Evolutionary conservation across 2,113 vertebrate species (phyloP).

Genomic region (Charina bottae): DNA sequence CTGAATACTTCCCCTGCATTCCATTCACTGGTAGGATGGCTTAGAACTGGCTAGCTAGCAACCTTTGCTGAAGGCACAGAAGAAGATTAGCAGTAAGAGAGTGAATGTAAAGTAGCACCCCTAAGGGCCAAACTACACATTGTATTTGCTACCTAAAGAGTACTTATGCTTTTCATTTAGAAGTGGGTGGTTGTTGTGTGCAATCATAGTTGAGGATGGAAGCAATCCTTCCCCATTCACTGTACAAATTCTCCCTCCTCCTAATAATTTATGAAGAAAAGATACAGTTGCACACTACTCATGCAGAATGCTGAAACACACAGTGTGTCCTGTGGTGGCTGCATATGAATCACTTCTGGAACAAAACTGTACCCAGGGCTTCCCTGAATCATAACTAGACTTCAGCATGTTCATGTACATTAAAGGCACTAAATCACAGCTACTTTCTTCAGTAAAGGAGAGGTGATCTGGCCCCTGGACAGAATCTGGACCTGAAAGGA

Average conservation of each 20-base stretch:
- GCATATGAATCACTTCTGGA: neutral
- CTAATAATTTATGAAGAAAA: neutral
- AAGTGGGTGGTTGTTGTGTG: neutral
- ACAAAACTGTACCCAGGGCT: neutral
- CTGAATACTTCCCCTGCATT: neutral
- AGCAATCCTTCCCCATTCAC: neutral
- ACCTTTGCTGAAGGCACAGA: neutral
- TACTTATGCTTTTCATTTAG: neutral
- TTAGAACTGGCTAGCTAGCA: neutral
- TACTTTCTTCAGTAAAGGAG: neutral
- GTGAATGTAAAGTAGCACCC: neutral
- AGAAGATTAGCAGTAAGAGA: neutral
- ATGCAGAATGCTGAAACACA: neutral
- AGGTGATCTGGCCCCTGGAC: neutral
- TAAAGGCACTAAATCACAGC: neutral
- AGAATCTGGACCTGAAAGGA: neutral
- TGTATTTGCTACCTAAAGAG: neutral
- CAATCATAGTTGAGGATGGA: neutral
- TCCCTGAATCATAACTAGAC: neutral
- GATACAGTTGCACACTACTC: neutral
- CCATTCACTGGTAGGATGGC: too few species aligned
- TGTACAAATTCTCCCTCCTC: neutral
- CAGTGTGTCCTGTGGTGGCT: neutral
- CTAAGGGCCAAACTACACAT: conserved; percentile 1
- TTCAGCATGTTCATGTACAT: neutral